Evolutionary conservation across 1,140 invertebrate species (phyloP).

Genomic region (Drosophila sechellia): DNA sequence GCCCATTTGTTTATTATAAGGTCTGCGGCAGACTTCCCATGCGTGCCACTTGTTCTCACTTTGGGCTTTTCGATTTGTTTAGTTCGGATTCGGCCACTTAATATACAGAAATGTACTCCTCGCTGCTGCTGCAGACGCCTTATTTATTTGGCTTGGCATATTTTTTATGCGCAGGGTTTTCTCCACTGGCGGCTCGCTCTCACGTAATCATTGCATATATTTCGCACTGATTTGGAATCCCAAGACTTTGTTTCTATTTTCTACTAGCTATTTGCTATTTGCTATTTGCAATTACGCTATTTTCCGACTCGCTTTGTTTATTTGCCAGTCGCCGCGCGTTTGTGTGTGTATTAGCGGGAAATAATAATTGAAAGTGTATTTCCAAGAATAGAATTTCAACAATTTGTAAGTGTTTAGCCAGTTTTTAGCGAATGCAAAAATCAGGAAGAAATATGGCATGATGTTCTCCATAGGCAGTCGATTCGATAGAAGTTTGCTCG

Average conservation of each 20-base stretch:
- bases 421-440: conserved; percentile 42
- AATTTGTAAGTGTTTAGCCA: conserved; percentile 49
- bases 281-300: neutral
- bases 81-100: conserved; percentile 58
- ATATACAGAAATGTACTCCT: conserved; percentile 51
- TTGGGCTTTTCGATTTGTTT: conserved; percentile 39
- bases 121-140: conserved; percentile 34
- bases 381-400: conserved; percentile 57
- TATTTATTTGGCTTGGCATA: conserved; percentile 46
- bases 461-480: conserved; percentile 7
- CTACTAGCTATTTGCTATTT: neutral
- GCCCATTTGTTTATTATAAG: conserved; percentile 77
- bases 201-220: conserved; percentile 70
- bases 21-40: conserved; percentile 71
- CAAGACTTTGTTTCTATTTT: conserved; percentile 38
- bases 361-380: conserved; percentile 65
- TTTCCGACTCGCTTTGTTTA: conserved; percentile 20
- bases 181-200: conserved; percentile 18
- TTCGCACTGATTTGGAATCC: conserved; percentile 66
- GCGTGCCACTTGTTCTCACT: conserved; percentile 71
- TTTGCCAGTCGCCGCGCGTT: conserved; percentile 17
- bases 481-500: conserved; percentile 37
- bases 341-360: conserved; percentile 49
- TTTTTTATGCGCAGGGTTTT: conserved; percentile 37
- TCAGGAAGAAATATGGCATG: conserved; percentile 41